Base-by-base conservation (phyloP, 2,797 vertebrate species). In the Sebastes umbrosus region DNA sequence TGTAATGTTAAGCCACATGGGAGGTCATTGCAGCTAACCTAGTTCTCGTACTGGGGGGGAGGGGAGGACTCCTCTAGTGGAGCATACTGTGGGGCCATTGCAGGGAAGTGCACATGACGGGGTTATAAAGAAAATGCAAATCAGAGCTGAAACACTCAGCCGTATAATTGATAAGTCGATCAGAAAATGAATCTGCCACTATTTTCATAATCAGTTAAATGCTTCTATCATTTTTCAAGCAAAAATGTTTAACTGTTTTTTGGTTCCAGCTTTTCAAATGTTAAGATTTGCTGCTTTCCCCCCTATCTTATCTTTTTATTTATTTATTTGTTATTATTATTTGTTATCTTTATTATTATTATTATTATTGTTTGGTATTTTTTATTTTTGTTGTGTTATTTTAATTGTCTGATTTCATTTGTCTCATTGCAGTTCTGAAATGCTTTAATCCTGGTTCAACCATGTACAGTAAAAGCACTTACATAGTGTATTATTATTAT, bases 1-100 rank as follows among this genome's bases (percentile, higher is more conserved):
- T 71, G 31, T 80, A 82, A 83, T 13, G 46, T 59, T 75, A 73
- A 72, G 52, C 73, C 80, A 72, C 65, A 70, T n/a, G 70, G 62
- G 71, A 71, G 52, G 66, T 74, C 24, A 63, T 36, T 54, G 50
- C n/a, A 31, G 16, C 70, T 29, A 29, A 8, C 14, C 0, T 2
- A 46, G 13, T 5, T 77, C 13, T 64, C 22, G 46, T 36, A 27
- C 50, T 14, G 9, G 16, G 52, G 14, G 14, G 14, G 20, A 5
- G 34, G 36, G 4, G 16, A 4, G 10, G 43, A n/a, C 34, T 64
- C 22, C 3, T 57, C 43, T 54, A n/a, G 9, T 57, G 59, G 12
- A 27, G 11, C n/a, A 50, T 2, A 27, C 39, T 46, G 5, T 25
- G 22, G 29, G 12, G 22, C 2, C 25, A 5, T 6, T 27, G 52